Evolutionary conservation across 1,140 invertebrate genomes (phyloP), one percentile per base, ranked within the genome.

Genomic region (Tetragnatha versicolor): DNA sequence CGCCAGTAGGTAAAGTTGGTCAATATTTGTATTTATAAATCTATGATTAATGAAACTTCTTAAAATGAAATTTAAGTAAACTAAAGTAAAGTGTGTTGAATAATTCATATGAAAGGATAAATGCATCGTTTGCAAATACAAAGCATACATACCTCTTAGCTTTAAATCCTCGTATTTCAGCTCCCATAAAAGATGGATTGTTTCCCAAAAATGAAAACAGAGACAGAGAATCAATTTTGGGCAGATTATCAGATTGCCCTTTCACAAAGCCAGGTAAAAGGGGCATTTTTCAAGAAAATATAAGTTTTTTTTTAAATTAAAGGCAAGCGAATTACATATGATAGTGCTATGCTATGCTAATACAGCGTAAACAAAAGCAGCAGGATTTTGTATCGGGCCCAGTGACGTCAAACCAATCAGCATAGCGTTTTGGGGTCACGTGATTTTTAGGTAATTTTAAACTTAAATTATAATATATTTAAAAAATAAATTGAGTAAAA

Each of bases 111-210:
- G 22, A 6, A 14, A n/a, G 5, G n/a, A 53, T n/a, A 6, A 9
- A 53, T 53, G 22, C 12, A 53, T 9, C 5, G n/a, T n/a, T n/a
- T n/a, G n/a, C n/a, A 6, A 53, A 53, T 12, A 14, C 9, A 20
- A 53, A n/a, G 6, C 22, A 53, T 53, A 53, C 49, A 53, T 53
- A 53, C 49, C 49, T 53, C 49, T 53, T 9, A 53, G 49, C 49
- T 53, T 53, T 53, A 53, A 53, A 53, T 53, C n/a, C n/a, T n/a
- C n/a, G n/a, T n/a, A n/a, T n/a, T n/a, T n/a, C n/a, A n/a, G n/a
- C n/a, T n/a, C n/a, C n/a, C n/a, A n/a, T n/a, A n/a, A n/a, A n/a
- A n/a, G n/a, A n/a, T n/a, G n/a, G n/a, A n/a, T n/a, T n/a, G n/a
- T n/a, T n/a, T n/a, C n/a, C n/a, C n/a, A n/a, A n/a, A n/a, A n/a